phyloP scores from a whole-genome alignment of 2,888 invertebrate species.

The Polyploca ridens region DNA sequence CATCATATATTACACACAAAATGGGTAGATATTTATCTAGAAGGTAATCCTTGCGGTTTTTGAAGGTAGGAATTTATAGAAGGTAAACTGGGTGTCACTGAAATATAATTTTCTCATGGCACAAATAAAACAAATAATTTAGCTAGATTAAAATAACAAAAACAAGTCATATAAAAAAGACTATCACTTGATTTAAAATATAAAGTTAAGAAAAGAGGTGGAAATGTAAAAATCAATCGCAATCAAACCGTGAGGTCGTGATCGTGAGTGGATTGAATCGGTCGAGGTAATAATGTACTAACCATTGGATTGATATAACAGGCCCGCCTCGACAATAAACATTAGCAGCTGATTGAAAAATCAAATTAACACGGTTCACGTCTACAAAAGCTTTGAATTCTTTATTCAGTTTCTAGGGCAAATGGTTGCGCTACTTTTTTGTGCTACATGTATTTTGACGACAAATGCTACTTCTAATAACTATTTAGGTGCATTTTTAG shows the following conservation, averaged over 20 bases:
- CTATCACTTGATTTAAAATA: no score
- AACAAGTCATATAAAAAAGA: no score
- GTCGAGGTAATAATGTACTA: slow-evolving; percentile 45
- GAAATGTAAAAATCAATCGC: slow-evolving; percentile 71
- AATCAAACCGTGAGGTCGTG: slow-evolving; percentile 56
- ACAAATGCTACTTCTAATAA: no score
- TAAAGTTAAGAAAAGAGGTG: slow-evolving; percentile 23
- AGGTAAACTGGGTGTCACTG: background rate
- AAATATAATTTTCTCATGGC: no score
- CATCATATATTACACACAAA: slow-evolving; percentile 14
- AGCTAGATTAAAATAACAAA: no score
- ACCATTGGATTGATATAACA: slow-evolving; percentile 29
- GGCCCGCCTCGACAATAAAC: slow-evolving; percentile 17
- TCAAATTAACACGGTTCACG: background rate
- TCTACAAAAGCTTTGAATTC: background rate
- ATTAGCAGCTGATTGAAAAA: background rate
- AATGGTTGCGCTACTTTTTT: no score
- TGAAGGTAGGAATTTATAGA: slow-evolving; percentile 45
- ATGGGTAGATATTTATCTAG: background rate
- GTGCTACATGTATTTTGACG: no score
- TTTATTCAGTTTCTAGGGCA: background rate
- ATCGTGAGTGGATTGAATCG: slow-evolving; percentile 52
- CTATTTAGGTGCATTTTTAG: no score
- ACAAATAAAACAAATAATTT: no score
- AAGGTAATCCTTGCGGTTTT: slow-evolving; percentile 25